A percentile compares a stretch with the other conserved stretches of the same genome.
phyloP scores from a whole-genome alignment of 2,113 vertebrate species.

The Delphinapterus leucas region DNA sequence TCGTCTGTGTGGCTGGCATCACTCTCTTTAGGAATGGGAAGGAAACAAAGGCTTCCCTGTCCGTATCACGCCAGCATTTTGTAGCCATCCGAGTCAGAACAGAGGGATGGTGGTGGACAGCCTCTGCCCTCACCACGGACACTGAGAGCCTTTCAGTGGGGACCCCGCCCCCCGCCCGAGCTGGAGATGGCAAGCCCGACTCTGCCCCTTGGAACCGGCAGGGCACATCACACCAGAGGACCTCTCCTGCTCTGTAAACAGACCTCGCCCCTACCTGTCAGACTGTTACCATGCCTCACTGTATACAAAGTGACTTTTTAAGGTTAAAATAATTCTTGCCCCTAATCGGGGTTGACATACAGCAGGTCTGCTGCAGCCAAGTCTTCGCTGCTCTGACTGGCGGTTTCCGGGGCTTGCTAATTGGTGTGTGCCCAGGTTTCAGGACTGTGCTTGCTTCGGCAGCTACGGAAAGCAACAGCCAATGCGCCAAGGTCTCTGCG shows the following conservation, averaged over 20 bases:
- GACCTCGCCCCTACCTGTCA: neutral
- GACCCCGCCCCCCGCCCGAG: too few relatives aligned
- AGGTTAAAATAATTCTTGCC: neutral
- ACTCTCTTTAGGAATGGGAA: neutral
- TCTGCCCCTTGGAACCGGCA: neutral
- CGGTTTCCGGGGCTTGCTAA: neutral
- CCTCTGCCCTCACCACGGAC: neutral
- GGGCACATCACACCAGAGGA: fast-evolving
- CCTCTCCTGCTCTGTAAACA: neutral
- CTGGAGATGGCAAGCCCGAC: neutral
- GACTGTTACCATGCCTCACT: neutral
- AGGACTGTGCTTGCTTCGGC: neutral
- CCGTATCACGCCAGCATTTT: neutral
- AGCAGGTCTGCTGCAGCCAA: neutral
- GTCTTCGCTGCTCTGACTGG: neutral
- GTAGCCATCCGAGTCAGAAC: neutral
- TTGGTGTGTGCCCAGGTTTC: neutral
- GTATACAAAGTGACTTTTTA: slow-evolving; percentile 5
- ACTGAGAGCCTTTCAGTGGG: neutral
- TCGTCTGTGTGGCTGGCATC: neutral
- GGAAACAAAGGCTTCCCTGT: neutral
- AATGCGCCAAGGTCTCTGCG: neutral
- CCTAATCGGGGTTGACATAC: neutral
- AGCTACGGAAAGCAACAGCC: neutral
- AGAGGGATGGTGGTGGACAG: too few relatives aligned